Evolutionary conservation across 2,888 invertebrate genomes (phyloP).

Genomic region (Mythimna albipuncta): DNA sequence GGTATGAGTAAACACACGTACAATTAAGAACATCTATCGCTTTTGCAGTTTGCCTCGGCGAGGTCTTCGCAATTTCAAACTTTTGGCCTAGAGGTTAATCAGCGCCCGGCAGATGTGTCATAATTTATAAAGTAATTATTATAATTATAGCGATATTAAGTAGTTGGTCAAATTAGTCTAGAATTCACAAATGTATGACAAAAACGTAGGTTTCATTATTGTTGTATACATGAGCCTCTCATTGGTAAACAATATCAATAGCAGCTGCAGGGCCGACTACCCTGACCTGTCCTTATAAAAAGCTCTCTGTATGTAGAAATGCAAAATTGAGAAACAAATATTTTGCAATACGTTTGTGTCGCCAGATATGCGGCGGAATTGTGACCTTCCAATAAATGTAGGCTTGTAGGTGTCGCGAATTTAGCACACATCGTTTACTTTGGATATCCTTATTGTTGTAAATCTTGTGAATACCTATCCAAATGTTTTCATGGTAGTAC

Average conservation of each 20-base stretch:
- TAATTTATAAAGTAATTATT: not conserved
- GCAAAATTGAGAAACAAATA: constrained; percentile 28
- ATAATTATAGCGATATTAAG: not conserved
- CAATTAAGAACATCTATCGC: not conserved
- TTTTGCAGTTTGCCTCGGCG: not conserved
- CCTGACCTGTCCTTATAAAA: constrained; percentile 42
- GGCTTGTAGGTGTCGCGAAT: constrained; percentile 21
- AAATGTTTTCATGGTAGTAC: constrained; percentile 6
- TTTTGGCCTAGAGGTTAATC: constrained; percentile 3
- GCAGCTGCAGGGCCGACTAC: constrained; percentile 12
- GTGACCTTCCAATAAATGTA: constrained; percentile 32
- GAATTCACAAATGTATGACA: too few species aligned
- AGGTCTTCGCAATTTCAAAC: not conserved
- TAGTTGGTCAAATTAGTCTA: constrained; percentile 2
- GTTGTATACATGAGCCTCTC: not conserved
- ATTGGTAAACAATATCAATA: not conserved
- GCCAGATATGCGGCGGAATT: constrained; percentile 16
- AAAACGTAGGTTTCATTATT: not conserved
- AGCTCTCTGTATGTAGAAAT: constrained; percentile 38
- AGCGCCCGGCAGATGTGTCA: constrained; percentile 11
- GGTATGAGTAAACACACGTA: not conserved
- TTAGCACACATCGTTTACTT: constrained; percentile 6
- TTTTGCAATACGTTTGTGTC: constrained; percentile 40
- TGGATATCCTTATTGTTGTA: constrained; percentile 2
- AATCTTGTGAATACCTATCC: not conserved